Conservation (phyloP, 92 coral and sea anemone genomes). For the Epizoanthus stellaris region DNA sequence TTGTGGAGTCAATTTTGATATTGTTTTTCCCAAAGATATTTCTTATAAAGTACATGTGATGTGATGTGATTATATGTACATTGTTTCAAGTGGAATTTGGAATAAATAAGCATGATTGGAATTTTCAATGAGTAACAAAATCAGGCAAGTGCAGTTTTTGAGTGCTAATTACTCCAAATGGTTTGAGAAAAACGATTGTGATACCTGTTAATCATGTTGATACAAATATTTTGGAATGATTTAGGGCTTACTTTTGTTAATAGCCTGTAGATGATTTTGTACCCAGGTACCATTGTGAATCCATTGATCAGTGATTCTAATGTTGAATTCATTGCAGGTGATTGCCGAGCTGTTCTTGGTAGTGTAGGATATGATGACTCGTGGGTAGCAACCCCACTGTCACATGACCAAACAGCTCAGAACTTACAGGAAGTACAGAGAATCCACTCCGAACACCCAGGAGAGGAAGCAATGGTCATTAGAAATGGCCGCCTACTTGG, state of each 20-base stretch:
- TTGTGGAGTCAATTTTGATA: too few species aligned
- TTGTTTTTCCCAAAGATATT: too few species aligned
- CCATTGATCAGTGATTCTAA: background rate
- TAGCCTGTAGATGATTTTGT: background rate
- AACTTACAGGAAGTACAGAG: constrained; percentile 80
- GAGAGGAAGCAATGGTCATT: constrained; percentile 84
- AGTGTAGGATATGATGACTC: constrained; percentile 76
- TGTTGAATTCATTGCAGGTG: constrained; percentile 64
- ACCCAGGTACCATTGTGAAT: background rate
- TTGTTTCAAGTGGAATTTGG: too few species aligned
- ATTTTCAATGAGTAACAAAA: too few species aligned
- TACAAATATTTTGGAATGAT: background rate
- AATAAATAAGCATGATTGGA: too few species aligned
- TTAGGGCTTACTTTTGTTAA: background rate
- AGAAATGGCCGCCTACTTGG: constrained; percentile 93
- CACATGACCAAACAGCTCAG: constrained; percentile 86
- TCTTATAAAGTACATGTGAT: too few species aligned
- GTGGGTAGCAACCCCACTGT: constrained; percentile 88
- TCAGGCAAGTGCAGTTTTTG: too few species aligned
- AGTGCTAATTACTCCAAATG: too few species aligned
- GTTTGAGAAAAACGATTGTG: too few species aligned
- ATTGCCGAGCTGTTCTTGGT: constrained; percentile 97
- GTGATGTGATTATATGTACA: too few species aligned
- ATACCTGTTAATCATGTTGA: background rate
- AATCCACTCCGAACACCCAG: constrained; percentile 84